Evolutionary conservation across 2,113 vertebrate species (phyloP), one percentile per base, ranked within the genome.

Genomic region (Sula dactylatra): DNA sequence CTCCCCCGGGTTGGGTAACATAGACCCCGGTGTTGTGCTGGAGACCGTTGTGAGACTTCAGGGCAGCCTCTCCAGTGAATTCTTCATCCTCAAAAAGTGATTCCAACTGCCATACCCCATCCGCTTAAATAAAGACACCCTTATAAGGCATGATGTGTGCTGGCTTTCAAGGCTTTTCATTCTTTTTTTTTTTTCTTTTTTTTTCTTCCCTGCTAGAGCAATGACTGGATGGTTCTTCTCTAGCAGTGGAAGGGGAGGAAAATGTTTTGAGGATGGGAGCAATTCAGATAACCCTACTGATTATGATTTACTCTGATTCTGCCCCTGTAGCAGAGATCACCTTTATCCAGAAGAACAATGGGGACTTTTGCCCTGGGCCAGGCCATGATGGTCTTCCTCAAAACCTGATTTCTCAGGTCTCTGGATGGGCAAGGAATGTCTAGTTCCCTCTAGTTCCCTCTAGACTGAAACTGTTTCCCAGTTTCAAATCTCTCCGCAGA

Each of bases 161-260:
- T 81, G 72, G 8, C 56, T 95, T 82, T 95, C 95, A 94, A 92
- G 91, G 91, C 58, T 90, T 89, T 77, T 90, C 82, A 84, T 94
- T 90, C 45, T 76, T 52, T 13, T 2, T 4, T 9, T 8, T 20
- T 34, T 59, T 64, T 40, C 65, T 76, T 45, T 70, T 55, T 40
- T 65, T 71, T 40, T 6, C 31, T 77, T 52, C 16, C 38, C 81
- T 67, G 16, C 40, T 36, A 44, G 10, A 45, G 55, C 55, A 50
- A 64, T 77, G 73, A 87, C 78, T 87, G 73, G 32, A 45, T 84
- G 19, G 64, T 89, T 92, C 86, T 92, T 81, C 64, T 45, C 32
- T 10, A 40, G 42, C 24, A 77, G 44, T 27, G 45, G 40, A 90
- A 90, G 21, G 27, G 27, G 22, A 59, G 25, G 65, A 64, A 69